Base-by-base conservation (phyloP, 2,113 vertebrate species). In the Coptodon bakossiorum region DNA sequence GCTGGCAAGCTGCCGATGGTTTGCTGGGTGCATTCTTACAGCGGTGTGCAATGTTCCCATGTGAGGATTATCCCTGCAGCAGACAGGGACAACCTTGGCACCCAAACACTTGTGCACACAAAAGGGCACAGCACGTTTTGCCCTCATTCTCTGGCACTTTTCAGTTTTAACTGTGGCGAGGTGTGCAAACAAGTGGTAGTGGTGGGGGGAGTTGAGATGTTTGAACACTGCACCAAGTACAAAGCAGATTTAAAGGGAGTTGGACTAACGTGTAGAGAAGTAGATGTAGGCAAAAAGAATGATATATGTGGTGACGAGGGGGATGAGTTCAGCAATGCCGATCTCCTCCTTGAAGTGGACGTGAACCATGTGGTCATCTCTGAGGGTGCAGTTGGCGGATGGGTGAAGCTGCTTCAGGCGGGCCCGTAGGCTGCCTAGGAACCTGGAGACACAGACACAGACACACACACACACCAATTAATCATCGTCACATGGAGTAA, bases 241-340 rank as follows among this genome's bases (percentile, higher is more conserved):
- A 6, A 24, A 66, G 24, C 24, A 14, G 19, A 22, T 7, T 17
- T 13, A 22, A 4, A 40, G 5, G 6, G 9, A 54, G 81, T 1
- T 1, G n/a, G 22, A 96, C 98, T 92, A 89, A 99, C 98, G 97
- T 11, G 98, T 99, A 94, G 99, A 99, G 96, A 99, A 99, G 96
- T 99, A 99, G 97, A 99, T 99, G 96, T 99, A 99, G 85, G 98
- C 99, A 0, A 99, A 99, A 31, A 99, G 97, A 90, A 99, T 99
- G 94, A 99, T 98, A 95, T 99, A 99, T 54, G 99, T 99, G 95
- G 99, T 99, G 95, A 99, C 98, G 0, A 99, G 97, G 9, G 98
- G 99, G 84, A 99, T 98, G 66, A 99, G 98, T 91, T 99, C 99
- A 0, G 99, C 98, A 0, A 99, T 92, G 87, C 98, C 98, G 0